Evolutionary conservation across 2,888 invertebrate species (phyloP).

Genomic region (Troides aeacus): DNA sequence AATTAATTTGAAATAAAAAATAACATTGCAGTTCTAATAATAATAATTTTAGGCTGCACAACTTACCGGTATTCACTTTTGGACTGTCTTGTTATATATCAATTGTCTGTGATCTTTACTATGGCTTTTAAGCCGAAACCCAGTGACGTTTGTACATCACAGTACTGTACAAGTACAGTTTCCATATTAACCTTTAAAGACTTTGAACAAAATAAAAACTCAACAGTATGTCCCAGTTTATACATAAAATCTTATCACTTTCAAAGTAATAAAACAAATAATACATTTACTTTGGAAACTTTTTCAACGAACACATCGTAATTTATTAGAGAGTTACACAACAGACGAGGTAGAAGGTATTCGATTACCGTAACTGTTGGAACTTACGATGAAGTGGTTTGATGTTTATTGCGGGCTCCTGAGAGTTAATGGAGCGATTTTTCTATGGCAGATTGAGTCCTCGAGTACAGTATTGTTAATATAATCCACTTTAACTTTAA

Average conservation of each 20-base stretch:
- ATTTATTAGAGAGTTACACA: slow-evolving; percentile 27
- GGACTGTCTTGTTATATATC: no score
- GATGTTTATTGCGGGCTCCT: slow-evolving; percentile 27
- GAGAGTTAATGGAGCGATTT: slow-evolving; percentile 30
- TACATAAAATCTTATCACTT: background rate
- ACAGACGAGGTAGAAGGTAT: slow-evolving; percentile 26
- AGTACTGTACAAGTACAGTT: no score
- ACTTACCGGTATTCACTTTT: no score
- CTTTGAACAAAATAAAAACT: background rate
- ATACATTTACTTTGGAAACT: slow-evolving; percentile 13
- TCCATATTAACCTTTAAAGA: no score
- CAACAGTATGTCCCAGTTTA: background rate
- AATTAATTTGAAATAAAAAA: no score
- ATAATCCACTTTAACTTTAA: background rate
- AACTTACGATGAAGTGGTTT: slow-evolving; percentile 30
- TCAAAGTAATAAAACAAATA: slow-evolving; percentile 7
- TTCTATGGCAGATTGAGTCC: slow-evolving; percentile 25
- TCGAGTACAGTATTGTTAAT: slow-evolving; percentile 19
- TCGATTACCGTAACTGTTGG: slow-evolving; percentile 30
- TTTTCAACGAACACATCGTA: slow-evolving; percentile 22
- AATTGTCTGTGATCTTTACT: no score
- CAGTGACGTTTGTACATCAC: no score
- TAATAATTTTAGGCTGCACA: no score
- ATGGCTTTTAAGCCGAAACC: no score
- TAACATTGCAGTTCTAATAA: no score